Base-by-base conservation (phyloP, 2,888 invertebrate species). In the Camponotus fellah region DNA sequence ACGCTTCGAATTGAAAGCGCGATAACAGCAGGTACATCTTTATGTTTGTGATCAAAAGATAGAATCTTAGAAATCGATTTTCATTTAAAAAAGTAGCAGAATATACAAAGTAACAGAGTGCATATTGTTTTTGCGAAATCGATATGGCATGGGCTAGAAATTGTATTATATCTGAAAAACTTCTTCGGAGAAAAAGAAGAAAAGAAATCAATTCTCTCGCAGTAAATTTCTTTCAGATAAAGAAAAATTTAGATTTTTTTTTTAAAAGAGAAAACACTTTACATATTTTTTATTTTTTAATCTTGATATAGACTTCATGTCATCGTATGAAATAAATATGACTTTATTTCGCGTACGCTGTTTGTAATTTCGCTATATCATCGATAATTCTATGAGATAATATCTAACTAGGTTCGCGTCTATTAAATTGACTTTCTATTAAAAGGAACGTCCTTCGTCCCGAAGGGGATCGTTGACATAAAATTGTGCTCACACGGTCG, bases 351-450 rank as follows among this genome's bases (percentile, higher is more conserved):
- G 17, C 71, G 0, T 46, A 49, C 17, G 3, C 26, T 46, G 26
- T 46, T 80, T 60, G 46, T 71, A 80, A 80, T 49, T 71, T 71
- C 17, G 46, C 60, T 12, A 34, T 58, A 77, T 60, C 37, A 46
- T 71, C 79, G 6, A 71, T 79, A 46, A 79, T 71, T 80, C 21
- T 60, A 3, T 17, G 9, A 21, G 79, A 71, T 71, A 71, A 60
- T 71, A 80, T 80, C 79, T 21, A 69, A 79, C 58, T 58, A 56
- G 56, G 60, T 14, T 71, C 46, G 21, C 60, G 21, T 60, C 34
- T 60, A 80, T 62, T 80, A 80, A 71, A 80, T 71, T 71, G 60
- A 71, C 60, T 80, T 80, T 71, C 79, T 71, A 80, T 80, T 80
- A 80, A 77, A 80, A 46, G 26, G 60, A 49, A 71, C 46, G 9